Percentiles rank a stretch among this genome's conserved stretches.
These are phyloP conservation scores for Coenonympha glycerion DNA, from an alignment of 2,888 invertebrate genomes.

Conservation along the genomic window DNA sequence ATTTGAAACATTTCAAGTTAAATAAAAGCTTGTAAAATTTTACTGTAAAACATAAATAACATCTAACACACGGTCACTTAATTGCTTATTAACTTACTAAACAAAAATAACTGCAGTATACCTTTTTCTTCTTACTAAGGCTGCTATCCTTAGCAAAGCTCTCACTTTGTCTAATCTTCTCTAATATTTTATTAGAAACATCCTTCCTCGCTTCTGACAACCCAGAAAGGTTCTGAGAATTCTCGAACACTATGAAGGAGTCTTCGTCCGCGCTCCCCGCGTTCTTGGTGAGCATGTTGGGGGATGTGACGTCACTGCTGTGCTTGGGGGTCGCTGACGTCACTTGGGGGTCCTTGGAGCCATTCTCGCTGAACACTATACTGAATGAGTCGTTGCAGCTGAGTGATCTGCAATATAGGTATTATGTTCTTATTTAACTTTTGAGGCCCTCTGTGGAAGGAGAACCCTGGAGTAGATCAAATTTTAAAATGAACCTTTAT, in stretches of 20 bases:
- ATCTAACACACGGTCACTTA: no score
- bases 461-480: no score
- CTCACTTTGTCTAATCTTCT: slow-evolving; percentile 52
- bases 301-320: slow-evolving; percentile 31
- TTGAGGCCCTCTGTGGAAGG: background rate
- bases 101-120: slow-evolving; percentile 25
- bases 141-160: slow-evolving; percentile 41
- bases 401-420: slow-evolving; percentile 44
- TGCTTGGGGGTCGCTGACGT: slow-evolving; percentile 11
- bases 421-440: slow-evolving; percentile 8
- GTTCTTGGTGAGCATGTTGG: slow-evolving; percentile 36
- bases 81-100: background rate
- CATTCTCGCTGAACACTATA: slow-evolving; percentile 61
- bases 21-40: no score
- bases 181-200: slow-evolving; percentile 49
- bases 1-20: no score
- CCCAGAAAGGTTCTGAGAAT: slow-evolving; percentile 32
- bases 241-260: slow-evolving; percentile 58
- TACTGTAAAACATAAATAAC: no score
- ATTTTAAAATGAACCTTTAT: no score
- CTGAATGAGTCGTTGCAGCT: slow-evolving; percentile 70
- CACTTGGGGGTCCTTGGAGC: slow-evolving; percentile 31
- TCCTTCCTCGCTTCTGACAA: slow-evolving; percentile 38
- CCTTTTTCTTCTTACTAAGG: slow-evolving; percentile 51
- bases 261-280: slow-evolving; percentile 43